phyloP scores from a whole-genome alignment of 2,888 invertebrate genomes.

The Thyatira batis region DNA sequence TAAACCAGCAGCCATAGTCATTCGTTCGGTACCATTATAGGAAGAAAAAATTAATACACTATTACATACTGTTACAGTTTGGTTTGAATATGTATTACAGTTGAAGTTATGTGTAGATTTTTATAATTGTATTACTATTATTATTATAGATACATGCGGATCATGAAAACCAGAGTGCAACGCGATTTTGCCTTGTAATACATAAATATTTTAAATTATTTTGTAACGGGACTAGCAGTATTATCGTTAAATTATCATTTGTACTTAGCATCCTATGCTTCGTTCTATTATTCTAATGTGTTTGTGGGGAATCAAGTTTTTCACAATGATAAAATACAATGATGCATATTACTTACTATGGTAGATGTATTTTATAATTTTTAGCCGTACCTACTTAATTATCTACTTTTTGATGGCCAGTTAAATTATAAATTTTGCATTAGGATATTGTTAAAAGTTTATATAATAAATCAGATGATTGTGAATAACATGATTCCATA shows the following conservation, averaged over 20 bases:
- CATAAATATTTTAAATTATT: conserved; percentile 52
- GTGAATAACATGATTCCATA: conserved; percentile 68
- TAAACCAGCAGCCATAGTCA: conserved; percentile 81
- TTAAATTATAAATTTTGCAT: conserved; percentile 8
- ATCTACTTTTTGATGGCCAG: not conserved
- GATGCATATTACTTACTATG: not conserved
- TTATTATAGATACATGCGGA: conserved; percentile 75
- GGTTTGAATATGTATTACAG: conserved; percentile 81
- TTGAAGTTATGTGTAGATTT: conserved; percentile 78
- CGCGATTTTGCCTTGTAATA: conserved; percentile 69
- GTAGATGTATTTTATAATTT: too few species aligned
- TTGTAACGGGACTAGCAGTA: conserved; percentile 77
- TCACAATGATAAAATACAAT: conserved; percentile 36
- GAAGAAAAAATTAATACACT: conserved; percentile 80
- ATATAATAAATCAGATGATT: not conserved
- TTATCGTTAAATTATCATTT: conserved; percentile 75
- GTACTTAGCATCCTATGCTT: conserved; percentile 79
- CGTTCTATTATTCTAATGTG: conserved; percentile 77
- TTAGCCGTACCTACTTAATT: not conserved
- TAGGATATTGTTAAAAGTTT: not conserved
- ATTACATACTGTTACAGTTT: conserved; percentile 80
- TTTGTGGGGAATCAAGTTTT: conserved; percentile 74
- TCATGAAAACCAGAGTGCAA: conserved; percentile 81
- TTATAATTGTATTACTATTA: conserved; percentile 75
- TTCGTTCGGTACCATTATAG: conserved; percentile 80